Evolutionary conservation across 2,888 invertebrate genomes (phyloP).

Genomic region (Melinaea menophilus): DNA sequence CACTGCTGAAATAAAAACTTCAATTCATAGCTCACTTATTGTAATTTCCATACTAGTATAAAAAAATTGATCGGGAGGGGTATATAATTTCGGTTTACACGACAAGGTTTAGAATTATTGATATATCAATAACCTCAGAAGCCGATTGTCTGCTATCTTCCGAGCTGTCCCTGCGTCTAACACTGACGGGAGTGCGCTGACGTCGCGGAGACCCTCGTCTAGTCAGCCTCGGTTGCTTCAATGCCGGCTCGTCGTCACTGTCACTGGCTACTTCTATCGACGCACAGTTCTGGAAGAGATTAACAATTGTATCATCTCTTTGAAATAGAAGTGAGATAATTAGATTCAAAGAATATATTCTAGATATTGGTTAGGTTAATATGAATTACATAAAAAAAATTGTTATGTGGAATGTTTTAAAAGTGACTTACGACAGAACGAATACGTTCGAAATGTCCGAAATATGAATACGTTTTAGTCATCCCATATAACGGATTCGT

Average conservation of each 20-base stretch:
- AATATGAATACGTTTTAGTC: no score
- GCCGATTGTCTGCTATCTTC: constrained; percentile 69
- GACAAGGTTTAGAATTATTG: no score
- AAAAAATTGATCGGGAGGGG: background rate
- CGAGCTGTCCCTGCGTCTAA: constrained; percentile 50
- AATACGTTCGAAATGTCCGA: no score
- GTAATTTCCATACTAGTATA: background rate
- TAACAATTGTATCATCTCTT: constrained; percentile 15
- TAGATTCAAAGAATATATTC: no score
- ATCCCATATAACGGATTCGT: no score
- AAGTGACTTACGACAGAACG: no score
- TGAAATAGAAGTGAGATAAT: background rate
- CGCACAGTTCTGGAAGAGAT: constrained; percentile 74
- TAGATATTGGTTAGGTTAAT: no score
- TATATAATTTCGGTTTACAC: no score
- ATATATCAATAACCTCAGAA: constrained; percentile 53
- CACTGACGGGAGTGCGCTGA: constrained; percentile 57
- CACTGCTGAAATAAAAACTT: no score
- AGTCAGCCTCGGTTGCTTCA: constrained; percentile 84
- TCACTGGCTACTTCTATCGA: constrained; percentile 76
- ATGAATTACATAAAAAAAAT: no score
- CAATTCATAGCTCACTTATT: no score
- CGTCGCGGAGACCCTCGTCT: constrained; percentile 60
- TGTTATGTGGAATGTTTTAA: no score
- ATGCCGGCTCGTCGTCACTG: constrained; percentile 86